phyloP scores from a whole-genome alignment of 2,888 invertebrate species.

The Lamellibrachia satsuma region DNA sequence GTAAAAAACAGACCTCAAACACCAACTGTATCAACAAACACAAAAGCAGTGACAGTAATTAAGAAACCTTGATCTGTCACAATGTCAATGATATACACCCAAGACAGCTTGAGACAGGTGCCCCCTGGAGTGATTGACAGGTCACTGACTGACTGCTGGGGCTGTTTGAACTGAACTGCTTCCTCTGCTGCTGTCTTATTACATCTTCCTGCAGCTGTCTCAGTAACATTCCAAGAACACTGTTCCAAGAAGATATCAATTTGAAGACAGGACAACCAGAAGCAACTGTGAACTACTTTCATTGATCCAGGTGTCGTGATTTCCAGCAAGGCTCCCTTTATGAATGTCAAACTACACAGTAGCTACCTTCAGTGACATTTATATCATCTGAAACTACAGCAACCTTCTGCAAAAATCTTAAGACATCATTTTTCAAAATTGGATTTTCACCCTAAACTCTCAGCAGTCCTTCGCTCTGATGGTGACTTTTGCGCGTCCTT shows the following conservation, averaged over 20 bases:
- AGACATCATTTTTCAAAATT: too few relatives aligned
- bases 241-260: neutral
- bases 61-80: constrained; percentile 3
- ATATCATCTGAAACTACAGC: too few relatives aligned
- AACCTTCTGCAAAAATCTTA: too few relatives aligned
- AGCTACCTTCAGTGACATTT: too few relatives aligned
- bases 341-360: neutral
- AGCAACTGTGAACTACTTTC: neutral
- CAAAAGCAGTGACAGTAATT: neutral
- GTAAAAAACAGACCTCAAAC: neutral
- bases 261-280: neutral
- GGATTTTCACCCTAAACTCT: too few relatives aligned
- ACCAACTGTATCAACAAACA: constrained; percentile 13
- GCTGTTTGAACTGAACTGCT: neutral
- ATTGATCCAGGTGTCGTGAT: neutral
- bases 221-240: neutral
- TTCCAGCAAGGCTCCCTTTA: neutral
- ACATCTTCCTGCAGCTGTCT: constrained; percentile 5
- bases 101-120: neutral
- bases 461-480: too few relatives aligned
- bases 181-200: neutral
- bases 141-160: neutral
- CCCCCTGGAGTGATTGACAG: constrained; percentile 1
- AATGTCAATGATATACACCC: neutral
- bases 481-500: too few relatives aligned